Evolutionary conservation across 2,113 vertebrate species (phyloP).

Genomic region (Craseonycteris thonglongyai): DNA sequence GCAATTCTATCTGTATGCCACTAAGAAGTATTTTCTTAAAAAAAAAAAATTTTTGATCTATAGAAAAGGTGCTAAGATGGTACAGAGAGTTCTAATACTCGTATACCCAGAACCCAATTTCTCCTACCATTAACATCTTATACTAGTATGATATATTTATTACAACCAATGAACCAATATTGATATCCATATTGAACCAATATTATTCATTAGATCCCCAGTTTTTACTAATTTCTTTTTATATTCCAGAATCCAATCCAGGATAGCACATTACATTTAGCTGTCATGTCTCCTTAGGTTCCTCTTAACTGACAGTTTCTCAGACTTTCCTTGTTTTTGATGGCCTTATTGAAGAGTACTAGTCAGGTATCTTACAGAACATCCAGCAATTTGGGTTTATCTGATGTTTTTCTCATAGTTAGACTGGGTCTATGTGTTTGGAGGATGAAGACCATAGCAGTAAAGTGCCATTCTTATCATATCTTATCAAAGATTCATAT

Average conservation of each 20-base stretch:
- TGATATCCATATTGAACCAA: too few relatives aligned
- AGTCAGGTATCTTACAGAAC: background rate
- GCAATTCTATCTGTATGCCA: background rate
- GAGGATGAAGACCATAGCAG: background rate
- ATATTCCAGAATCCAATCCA: background rate
- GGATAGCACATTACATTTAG: background rate
- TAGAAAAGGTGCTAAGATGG: background rate
- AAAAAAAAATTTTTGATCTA: background rate
- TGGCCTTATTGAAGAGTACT: background rate
- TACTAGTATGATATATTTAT: background rate
- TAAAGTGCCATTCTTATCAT: background rate
- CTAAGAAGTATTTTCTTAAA: background rate
- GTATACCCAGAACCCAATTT: background rate
- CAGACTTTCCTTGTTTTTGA: background rate
- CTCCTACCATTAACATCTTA: background rate
- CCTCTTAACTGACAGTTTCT: background rate
- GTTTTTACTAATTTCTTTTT: background rate
- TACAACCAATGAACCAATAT: background rate
- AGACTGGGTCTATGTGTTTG: background rate
- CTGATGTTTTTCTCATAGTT: background rate
- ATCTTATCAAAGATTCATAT: background rate
- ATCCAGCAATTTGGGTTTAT: background rate
- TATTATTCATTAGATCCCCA: background rate
- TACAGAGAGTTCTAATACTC: background rate
- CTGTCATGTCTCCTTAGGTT: background rate